A percentile compares a stretch with the other conserved stretches of the same genome.
phyloP scores from a whole-genome alignment of 2,888 invertebrate genomes.

The Hemistola chrysoprasaria region DNA sequence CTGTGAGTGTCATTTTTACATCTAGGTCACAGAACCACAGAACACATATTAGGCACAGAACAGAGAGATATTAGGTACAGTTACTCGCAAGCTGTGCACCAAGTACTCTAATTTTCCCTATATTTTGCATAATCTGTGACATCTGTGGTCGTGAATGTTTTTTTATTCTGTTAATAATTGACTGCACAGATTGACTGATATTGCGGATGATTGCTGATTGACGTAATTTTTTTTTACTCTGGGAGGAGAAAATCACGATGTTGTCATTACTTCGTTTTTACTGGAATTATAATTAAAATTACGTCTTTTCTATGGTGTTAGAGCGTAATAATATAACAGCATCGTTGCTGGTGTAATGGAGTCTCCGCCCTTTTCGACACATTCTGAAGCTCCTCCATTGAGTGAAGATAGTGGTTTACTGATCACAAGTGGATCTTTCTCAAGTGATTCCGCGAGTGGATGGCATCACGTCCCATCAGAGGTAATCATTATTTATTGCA shows the following conservation, averaged over 20 bases:
- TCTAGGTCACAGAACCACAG: too few relatives aligned
- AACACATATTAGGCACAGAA: too few relatives aligned
- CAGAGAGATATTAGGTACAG: too few relatives aligned
- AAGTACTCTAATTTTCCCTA: too few relatives aligned
- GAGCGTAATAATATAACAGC: slow-evolving; percentile 2
- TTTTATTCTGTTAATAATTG: too few relatives aligned
- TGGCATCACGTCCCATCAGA: slow-evolving; percentile 86
- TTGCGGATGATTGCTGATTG: too few relatives aligned
- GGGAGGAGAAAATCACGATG: slow-evolving; percentile 7
- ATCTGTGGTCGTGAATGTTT: too few relatives aligned
- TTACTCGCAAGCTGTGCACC: too few relatives aligned
- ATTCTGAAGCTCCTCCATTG: slow-evolving; percentile 87
- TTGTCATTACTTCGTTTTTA: slow-evolving; percentile 11
- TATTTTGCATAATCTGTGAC: too few relatives aligned
- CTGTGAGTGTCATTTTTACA: too few relatives aligned
- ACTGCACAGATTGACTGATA: too few relatives aligned
- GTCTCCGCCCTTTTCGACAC: slow-evolving; percentile 89
- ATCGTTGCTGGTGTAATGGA: slow-evolving; percentile 81
- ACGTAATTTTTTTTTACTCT: slow-evolving; percentile 15
- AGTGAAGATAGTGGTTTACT: slow-evolving; percentile 90
- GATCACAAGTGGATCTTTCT: slow-evolving; percentile 87
- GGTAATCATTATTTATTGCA: slow-evolving; percentile 58
- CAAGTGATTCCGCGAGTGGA: slow-evolving; percentile 87
- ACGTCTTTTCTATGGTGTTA: slow-evolving; percentile 13
- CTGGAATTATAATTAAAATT: not conserved